Conservation (phyloP, 2,888 invertebrate species). For the Lysandra coridon region DNA sequence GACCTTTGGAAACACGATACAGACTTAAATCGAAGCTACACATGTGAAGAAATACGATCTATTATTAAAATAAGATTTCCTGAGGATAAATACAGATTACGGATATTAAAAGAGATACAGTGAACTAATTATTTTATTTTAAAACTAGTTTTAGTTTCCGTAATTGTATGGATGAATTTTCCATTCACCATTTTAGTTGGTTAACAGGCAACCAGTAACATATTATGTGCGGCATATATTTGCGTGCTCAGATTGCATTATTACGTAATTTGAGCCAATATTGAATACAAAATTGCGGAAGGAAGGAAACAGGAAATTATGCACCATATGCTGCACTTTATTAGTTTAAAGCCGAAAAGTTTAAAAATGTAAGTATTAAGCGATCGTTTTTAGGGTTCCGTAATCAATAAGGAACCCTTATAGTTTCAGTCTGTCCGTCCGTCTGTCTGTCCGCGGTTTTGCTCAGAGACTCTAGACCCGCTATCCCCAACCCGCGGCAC, state of each 20-base stretch:
- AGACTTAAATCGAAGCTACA: conserved; percentile 53
- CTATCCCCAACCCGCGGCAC: no score
- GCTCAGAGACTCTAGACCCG: no score
- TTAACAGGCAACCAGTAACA: neutral
- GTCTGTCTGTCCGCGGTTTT: no score
- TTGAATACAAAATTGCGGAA: conserved; percentile 50
- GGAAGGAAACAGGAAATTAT: conserved; percentile 57
- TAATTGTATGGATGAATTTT: neutral
- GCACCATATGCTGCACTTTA: neutral
- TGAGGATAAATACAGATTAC: conserved; percentile 65
- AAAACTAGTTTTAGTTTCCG: neutral
- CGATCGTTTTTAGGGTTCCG: neutral
- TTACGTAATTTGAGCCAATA: conserved; percentile 50
- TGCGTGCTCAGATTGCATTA: conserved; percentile 59
- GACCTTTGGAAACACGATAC: conserved; percentile 58
- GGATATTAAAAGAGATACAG: conserved; percentile 73
- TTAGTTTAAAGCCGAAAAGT: neutral
- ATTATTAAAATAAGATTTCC: conserved; percentile 72
- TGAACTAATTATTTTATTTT: conserved; percentile 43
- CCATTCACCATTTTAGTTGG: neutral
- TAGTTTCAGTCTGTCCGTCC: no score
- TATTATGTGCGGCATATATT: neutral
- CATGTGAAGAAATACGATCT: conserved; percentile 70
- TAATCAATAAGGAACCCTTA: no score
- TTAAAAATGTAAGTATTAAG: neutral